Base-by-base conservation (phyloP, 2,888 invertebrate species). In the Parasteatoda lunata region DNA sequence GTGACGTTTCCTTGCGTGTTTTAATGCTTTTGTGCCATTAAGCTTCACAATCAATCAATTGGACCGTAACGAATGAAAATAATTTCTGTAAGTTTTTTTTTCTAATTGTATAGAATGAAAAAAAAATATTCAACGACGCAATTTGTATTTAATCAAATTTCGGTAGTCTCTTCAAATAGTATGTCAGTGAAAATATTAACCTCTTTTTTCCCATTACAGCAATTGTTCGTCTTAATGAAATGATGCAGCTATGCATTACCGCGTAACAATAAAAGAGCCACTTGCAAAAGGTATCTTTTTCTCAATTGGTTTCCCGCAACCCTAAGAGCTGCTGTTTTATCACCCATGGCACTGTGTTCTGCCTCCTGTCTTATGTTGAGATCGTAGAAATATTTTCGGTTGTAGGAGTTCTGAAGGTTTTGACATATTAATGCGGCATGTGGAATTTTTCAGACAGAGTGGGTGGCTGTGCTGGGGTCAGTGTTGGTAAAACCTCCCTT, bases 381-480 rank as follows among this genome's bases (percentile, higher is more conserved):
- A 59, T 59, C 59, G 59, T 59, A 59, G 59, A 59, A 59, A 59
- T 59, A 59, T 59, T 59, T 59, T 9, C 8, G 59, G 7, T n/a
- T 9, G 59, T n/a, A 59, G 9, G 59, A 59, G 4, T 59, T 59
- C 8, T 30, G 59, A n/a, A 9, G 59, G 5, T 13, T 59, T 59
- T 59, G 59, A n/a, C 59, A 59, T 59, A 13, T 59, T 59, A 59
- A 59, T 59, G 59, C 13, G 59, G 59, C 59, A 59, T 59, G 59
- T 59, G 59, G 59, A 59, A 59, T 59, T 9, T 59, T n/a, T 59
- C 59, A 59, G 59, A 59, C 59, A n/a, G 59, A 59, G 59, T 59
- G 59, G 59, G 59, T 59, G 59, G 59, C 59, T 59, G 59, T 59
- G 59, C n/a, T 13, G 59, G 59, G 59, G 59, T 59, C 59, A 59